Evolutionary conservation across 2,888 invertebrate species (phyloP), one percentile per base, ranked within the genome.

Genomic region (Phrixothrix hirtus): DNA sequence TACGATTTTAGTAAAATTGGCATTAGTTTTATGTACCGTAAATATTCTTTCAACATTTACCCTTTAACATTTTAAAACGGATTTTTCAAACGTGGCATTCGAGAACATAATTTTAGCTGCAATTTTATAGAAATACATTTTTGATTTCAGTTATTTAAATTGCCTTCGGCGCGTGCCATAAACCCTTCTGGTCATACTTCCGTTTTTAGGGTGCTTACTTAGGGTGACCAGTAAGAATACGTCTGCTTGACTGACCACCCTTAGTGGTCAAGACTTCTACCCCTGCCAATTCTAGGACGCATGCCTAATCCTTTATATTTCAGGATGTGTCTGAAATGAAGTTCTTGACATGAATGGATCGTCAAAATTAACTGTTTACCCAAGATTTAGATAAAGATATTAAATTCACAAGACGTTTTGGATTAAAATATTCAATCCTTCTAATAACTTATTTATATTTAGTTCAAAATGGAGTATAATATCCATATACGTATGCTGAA

Each of bases 191-290:
- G 42, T 38, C 45, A 45, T 11, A 42, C 36, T 46, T 52, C 42
- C 46, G 41, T 41, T 44, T 54, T 34, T 41, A 55, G 51, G 51
- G 55, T 45, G 34, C 25, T 48, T 55, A 59, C 60, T 59, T 55
- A 39, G 63, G 65, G 64, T 59, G 64, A 45, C 53, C 58, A 51
- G 50, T 59, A 61, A 30, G 67, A 66, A 69, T 66, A 66, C 68
- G 67, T 68, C 63, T 67, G 67, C 69, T 69, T 67, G 66, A 66
- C 66, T 69, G 69, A 68, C 71, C 71, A 70, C 69, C 71, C 71
- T 54, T 61, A 63, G 64, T 64, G 69, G 71, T 69, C 69, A 68
- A 64, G 65, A 59, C 43, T 42, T 53, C 42, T 51, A 51, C 61
- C 64, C 61, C 61, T 55, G 39, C 5, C 9, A 11, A 6, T 10